Conservation (phyloP, 2,113 vertebrate species). For the Apaloderma vittatum region DNA sequence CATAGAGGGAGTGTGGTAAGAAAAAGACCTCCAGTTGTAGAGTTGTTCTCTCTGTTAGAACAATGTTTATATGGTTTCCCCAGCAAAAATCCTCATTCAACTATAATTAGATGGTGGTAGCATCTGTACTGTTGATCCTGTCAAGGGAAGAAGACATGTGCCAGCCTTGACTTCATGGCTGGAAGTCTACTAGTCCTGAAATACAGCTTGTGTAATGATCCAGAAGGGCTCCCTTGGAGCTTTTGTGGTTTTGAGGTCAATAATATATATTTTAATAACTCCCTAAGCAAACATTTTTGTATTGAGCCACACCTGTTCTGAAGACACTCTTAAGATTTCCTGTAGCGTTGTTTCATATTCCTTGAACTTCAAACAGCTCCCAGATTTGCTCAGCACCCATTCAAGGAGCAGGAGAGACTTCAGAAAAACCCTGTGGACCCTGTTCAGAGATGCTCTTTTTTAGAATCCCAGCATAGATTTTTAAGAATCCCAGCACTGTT, state of each 20-base stretch:
- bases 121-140: not conserved
- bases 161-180: not conserved
- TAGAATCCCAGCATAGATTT: not conserved
- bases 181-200: not conserved
- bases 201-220: not conserved
- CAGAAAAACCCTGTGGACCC: not conserved
- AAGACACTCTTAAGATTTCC: not conserved
- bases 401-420: not conserved
- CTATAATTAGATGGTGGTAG: not conserved
- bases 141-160: not conserved
- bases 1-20: not conserved
- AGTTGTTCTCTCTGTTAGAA: not conserved
- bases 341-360: not conserved
- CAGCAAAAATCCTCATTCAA: not conserved
- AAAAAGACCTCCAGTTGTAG: not conserved
- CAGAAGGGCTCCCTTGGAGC: not conserved
- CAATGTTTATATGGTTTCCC: not conserved
- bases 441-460: not conserved
- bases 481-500: not conserved
- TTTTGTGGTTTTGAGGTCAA: conserved; percentile 25
- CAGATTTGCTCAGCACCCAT: not conserved
- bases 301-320: not conserved
- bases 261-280: conserved; percentile 30
- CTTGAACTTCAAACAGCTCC: not conserved
- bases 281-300: not conserved